These are phyloP conservation scores for Cyprinella venusta DNA, from an alignment of 2,797 vertebrate genomes.

Conservation along the genomic window DNA sequence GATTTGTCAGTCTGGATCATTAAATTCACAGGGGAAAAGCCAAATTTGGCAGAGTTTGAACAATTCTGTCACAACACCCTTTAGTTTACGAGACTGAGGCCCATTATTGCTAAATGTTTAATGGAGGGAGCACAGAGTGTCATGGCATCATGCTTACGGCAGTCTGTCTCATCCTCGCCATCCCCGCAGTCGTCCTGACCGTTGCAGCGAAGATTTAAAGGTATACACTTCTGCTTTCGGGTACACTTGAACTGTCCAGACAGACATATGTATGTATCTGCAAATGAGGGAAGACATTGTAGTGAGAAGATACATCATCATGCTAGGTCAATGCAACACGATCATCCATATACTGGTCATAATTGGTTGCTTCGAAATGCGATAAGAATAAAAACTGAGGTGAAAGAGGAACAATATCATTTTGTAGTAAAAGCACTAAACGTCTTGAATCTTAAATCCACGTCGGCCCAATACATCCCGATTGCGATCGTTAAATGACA, in stretches of 20 bases:
- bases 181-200: slow-evolving; percentile 98
- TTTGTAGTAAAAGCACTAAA: slow-evolving; percentile 33
- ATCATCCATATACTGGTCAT: background rate
- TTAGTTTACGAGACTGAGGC: slow-evolving; percentile 25
- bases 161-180: slow-evolving; percentile 95
- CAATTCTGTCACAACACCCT: slow-evolving; percentile 40
- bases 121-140: slow-evolving; percentile 9
- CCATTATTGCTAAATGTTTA: slow-evolving; percentile 27
- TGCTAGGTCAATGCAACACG: background rate
- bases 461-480: slow-evolving; percentile 46
- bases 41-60: slow-evolving; percentile 29
- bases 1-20: slow-evolving; percentile 54
- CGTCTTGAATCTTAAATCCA: slow-evolving; percentile 47
- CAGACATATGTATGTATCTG: slow-evolving; percentile 96
- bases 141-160: slow-evolving; percentile 84
- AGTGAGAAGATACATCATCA: slow-evolving; percentile 31
- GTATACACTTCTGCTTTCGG: slow-evolving; percentile 90
- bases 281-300: slow-evolving; percentile 42
- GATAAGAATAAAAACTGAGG: background rate
- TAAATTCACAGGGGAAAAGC: slow-evolving; percentile 42
- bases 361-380: background rate
- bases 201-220: slow-evolving; percentile 89
- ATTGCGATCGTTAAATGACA: slow-evolving; percentile 48
- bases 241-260: slow-evolving; percentile 98
- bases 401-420: slow-evolving; percentile 30